These are phyloP conservation scores for Scomber scombrus DNA, from an alignment of 2,113 vertebrate species.

Conservation along the genomic window DNA sequence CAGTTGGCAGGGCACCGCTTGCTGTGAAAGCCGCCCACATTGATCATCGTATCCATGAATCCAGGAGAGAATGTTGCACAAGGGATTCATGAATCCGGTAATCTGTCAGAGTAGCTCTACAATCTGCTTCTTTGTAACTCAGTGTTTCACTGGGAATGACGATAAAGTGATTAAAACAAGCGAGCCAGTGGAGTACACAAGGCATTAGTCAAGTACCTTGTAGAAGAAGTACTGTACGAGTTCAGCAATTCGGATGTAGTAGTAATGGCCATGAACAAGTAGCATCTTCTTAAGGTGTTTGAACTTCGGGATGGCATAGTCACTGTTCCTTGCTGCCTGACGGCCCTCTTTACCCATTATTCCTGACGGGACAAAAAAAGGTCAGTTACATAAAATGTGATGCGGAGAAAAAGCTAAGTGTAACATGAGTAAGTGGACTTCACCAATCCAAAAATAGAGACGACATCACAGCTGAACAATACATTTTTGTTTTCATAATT, in stretches of 20 bases:
- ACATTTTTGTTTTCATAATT: no score
- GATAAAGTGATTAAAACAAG: conserved; percentile 64
- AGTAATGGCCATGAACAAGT: conserved; percentile 97
- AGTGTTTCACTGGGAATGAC: conserved; percentile 57
- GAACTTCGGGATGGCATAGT: conserved; percentile 98
- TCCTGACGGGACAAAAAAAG: conserved; percentile 77
- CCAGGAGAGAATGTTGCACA: conserved; percentile 63
- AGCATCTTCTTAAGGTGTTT: conserved; percentile 99
- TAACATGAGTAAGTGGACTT: not conserved
- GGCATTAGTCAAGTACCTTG: conserved; percentile 87
- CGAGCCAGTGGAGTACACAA: conserved; percentile 25
- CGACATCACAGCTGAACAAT: not conserved
- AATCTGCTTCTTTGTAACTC: conserved; percentile 62
- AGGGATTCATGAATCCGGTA: conserved; percentile 65
- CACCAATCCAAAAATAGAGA: not conserved
- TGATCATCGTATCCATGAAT: conserved; percentile 61
- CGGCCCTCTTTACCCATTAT: conserved; percentile 98
- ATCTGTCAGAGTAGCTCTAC: conserved; percentile 67
- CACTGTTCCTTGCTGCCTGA: conserved; percentile 97
- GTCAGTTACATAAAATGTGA: not conserved
- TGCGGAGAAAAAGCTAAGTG: not conserved
- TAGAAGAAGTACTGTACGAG: conserved; percentile 99
- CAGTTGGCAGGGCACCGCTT: conserved; percentile 62
- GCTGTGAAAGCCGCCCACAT: conserved; percentile 72
- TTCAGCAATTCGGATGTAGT: conserved; percentile 96